These are phyloP conservation scores for Ferrisia virgata DNA, from an alignment of 2,888 invertebrate species.

Conservation along the genomic window DNA sequence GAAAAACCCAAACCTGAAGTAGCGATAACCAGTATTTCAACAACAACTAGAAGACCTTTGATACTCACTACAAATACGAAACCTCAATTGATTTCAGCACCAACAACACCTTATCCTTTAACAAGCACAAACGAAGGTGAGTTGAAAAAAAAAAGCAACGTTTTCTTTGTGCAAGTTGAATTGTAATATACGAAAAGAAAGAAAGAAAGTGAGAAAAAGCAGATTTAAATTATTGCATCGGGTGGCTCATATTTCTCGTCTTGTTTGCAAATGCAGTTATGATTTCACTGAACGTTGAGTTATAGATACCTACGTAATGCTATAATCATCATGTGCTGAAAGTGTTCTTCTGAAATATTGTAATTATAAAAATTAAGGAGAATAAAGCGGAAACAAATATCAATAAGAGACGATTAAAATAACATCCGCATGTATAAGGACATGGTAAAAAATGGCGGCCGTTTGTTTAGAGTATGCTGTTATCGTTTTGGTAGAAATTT, in stretches of 20 bases:
- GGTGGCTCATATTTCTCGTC: background rate
- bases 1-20: conserved; percentile 33
- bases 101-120: conserved; percentile 32
- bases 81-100: conserved; percentile 9
- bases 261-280: background rate
- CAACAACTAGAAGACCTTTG: conserved; percentile 21
- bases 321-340: no score
- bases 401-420: no score
- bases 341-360: no score
- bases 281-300: no score
- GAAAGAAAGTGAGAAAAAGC: background rate
- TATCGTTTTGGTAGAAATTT: no score
- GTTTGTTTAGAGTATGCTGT: no score
- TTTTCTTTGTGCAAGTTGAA: background rate
- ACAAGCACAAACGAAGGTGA: conserved; percentile 25
- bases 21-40: background rate
- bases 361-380: no score
- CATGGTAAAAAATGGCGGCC: no score
- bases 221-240: background rate
- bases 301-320: no score
- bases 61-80: conserved; percentile 28
- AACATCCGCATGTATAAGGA: no score
- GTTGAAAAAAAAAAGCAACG: background rate
- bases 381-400: no score
- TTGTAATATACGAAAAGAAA: background rate